Base-by-base conservation (phyloP, 2,113 vertebrate genomes). In the Grammomys dolichurus region DNA sequence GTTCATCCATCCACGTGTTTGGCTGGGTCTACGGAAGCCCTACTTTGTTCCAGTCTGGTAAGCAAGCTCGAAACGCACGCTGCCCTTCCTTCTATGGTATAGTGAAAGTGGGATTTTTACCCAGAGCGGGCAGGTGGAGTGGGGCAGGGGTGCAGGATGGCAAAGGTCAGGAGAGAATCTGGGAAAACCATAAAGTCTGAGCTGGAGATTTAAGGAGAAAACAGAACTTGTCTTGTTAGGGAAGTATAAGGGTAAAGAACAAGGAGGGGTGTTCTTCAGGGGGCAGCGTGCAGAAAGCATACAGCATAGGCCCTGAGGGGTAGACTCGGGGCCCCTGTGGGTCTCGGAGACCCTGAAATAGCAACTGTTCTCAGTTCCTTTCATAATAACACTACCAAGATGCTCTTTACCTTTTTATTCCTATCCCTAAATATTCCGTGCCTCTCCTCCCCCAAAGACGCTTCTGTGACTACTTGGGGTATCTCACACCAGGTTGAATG, bases 31-130 rank as follows among this genome's bases (percentile, higher is more conserved):
- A n/a, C 56, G 93, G 81, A 92, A 92, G 94, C 72, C 26, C 67
- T 76, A 26, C 58, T 82, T 96, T 87, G 56, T 86, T 95, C 86
- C 86, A 87, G 77, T 77, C 81, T 94, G 67, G 58, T 51, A 94
- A 89, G 69, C 67, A 43, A 77, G 86, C 40, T 81, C 60, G 65
- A 91, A 89, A 96, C 72, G 48, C 28, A 76, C 33, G 56, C 22
- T 1, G 48, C 4, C 20, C 43, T 88, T 88, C 19, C 8, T 92
- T 90, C 69, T 73, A 20, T 1, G 51, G 17, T 0, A 54, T 46
- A 33, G 58, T 6, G 7, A 43, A 51, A 19, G 14, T 54, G 77
- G 67, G 43, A 22, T 14, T 70, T 75, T 84, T 85, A 54, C 40
- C 56, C n/a, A 17, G 40, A 26, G 5, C 16, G 28, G 77, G 60